Percentiles rank a stretch among this genome's conserved stretches.
Conservation (phyloP, 2,888 invertebrate species). For the Synergus gifuensis region DNA sequence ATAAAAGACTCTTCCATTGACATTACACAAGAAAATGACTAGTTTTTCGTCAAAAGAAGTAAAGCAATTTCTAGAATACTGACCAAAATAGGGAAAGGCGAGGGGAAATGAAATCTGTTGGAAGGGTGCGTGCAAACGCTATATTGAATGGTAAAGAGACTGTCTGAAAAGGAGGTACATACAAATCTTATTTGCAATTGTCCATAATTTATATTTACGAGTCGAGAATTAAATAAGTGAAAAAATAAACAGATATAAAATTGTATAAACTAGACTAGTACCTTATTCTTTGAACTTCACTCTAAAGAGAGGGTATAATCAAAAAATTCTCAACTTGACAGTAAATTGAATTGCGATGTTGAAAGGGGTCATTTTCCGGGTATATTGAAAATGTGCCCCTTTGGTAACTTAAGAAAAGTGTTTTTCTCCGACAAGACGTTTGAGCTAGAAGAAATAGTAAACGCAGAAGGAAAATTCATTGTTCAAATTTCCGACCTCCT, state of each 20-base stretch:
- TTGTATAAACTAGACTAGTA: too few species aligned
- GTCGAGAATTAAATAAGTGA: too few species aligned
- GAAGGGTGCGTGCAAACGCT: not conserved
- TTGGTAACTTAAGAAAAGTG: not conserved
- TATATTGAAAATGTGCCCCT: not conserved
- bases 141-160: not conserved
- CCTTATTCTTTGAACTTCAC: too few species aligned
- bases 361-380: not conserved
- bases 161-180: slow-evolving; percentile 9
- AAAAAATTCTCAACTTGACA: not conserved
- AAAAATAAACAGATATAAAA: too few species aligned
- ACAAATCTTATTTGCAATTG: too few species aligned
- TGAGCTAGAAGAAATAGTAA: not conserved
- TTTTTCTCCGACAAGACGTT: not conserved
- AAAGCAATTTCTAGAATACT: not conserved
- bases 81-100: not conserved
- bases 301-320: too few species aligned
- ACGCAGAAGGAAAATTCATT: not conserved
- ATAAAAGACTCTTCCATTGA: slow-evolving; percentile 3
- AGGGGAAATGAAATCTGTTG: not conserved
- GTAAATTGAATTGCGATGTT: not conserved
- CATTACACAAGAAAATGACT: slow-evolving; percentile 13
- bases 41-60: not conserved
- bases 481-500: not conserved
- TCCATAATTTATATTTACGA: too few species aligned